Base-by-base conservation (phyloP, 2,888 invertebrate genomes). In the Syrphus vitripennis region DNA sequence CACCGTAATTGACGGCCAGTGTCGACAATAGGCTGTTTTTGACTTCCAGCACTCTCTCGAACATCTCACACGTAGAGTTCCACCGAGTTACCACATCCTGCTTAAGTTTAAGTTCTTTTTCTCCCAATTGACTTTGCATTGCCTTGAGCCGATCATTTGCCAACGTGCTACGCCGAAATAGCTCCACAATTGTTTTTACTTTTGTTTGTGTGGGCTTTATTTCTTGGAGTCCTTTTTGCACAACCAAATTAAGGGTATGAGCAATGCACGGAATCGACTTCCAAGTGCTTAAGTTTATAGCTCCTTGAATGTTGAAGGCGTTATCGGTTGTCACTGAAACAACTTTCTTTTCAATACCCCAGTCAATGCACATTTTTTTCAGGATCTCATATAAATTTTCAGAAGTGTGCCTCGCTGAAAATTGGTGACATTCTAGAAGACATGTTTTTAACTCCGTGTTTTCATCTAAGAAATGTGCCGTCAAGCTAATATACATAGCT, bases 341-440 rank as follows among this genome's bases (percentile, higher is more conserved):
- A 9, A 63, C 40, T 40, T 63, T 63, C 10, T 26, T 40, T 26
- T 37, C 42, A 21, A 63, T 63, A n/a, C 5, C 24, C 61, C 61
- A 63, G 24, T 40, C 40, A 7, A 31, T 14, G 42, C 61, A 63
- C 61, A 63, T 63, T 63, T 40, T 37, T 40, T 61, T 63, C 5
- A 40, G 9, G 3, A 19, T 16, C 24, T 63, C 3, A 10, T n/a
- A 12, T 5, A 63, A 40, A 34, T 61, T 61, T 26, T 63, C 61
- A 37, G 61, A n/a, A 19, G 61, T 37, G 12, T 59, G 59, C 21
- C 59, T 59, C 3, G 34, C 59, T 12, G 59, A 59, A 59, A 34
- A 59, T 16, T 59, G 34, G 26, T 59, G 59, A 37, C 59, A 59
- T 1, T 61, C 61, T 14, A 61, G 10, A 37, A 61, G 14, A 21